Evolutionary conservation across 1,140 invertebrate genomes (phyloP).

Genomic region (Calephelis virginiensis): DNA sequence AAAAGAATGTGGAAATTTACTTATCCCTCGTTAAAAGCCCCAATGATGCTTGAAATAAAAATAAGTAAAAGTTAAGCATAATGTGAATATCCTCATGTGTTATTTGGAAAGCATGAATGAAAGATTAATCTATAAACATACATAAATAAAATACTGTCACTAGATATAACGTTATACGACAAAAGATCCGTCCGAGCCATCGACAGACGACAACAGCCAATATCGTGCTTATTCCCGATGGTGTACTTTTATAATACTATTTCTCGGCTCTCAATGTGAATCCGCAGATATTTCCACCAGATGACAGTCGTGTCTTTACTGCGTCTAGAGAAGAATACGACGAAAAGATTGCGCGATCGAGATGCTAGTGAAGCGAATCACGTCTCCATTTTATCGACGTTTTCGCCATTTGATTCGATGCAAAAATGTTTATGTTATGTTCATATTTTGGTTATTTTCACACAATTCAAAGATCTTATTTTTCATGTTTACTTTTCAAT

Average conservation of each 20-base stretch:
- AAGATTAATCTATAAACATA: too few relatives aligned
- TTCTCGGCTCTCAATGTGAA: slow-evolving; percentile 58
- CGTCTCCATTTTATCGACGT: slow-evolving; percentile 64
- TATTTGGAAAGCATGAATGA: too few relatives aligned
- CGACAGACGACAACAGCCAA: slow-evolving; percentile 38
- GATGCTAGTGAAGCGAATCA: slow-evolving; percentile 47
- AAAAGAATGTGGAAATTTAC: too few relatives aligned
- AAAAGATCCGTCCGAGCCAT: slow-evolving; percentile 2
- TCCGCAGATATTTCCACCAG: slow-evolving; percentile 52
- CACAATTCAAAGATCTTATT: too few relatives aligned
- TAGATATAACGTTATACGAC: not conserved
- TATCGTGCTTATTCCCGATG: slow-evolving; percentile 37
- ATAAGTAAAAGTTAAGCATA: too few relatives aligned
- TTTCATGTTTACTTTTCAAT: too few relatives aligned
- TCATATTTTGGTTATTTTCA: slow-evolving; percentile 1
- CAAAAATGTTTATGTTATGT: not conserved
- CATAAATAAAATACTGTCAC: too few relatives aligned
- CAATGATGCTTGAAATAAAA: too few relatives aligned
- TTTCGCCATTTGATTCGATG: slow-evolving; percentile 19
- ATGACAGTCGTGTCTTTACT: slow-evolving; percentile 61
- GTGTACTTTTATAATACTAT: slow-evolving; percentile 57
- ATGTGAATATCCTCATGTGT: too few relatives aligned
- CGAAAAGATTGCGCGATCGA: slow-evolving; percentile 65
- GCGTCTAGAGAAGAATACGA: slow-evolving; percentile 35
- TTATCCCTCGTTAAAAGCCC: too few relatives aligned